A percentile compares a stretch with the other conserved stretches of the same genome.
Conservation (phyloP, 2,888 invertebrate genomes). For the Eristalis arbustorum region DNA sequence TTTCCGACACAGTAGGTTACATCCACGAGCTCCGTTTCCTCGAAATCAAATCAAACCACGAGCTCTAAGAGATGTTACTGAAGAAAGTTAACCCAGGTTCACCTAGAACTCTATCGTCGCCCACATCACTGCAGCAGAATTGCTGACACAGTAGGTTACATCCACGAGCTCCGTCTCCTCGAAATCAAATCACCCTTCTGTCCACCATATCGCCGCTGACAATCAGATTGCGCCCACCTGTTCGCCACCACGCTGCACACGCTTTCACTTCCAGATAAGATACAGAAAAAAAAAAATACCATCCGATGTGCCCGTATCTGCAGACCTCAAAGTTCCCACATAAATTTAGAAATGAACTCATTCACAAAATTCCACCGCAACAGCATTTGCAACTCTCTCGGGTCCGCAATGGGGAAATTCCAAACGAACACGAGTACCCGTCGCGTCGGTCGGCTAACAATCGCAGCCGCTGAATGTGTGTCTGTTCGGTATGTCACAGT, state of each 20-base stretch:
- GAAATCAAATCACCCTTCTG: background rate
- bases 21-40: too few relatives aligned
- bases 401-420: background rate
- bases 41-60: background rate
- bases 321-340: background rate
- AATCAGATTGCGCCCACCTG: background rate
- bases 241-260: background rate
- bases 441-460: background rate
- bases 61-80: too few relatives aligned
- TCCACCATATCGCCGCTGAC: background rate
- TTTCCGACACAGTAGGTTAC: too few relatives aligned
- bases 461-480: background rate
- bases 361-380: background rate
- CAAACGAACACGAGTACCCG: background rate
- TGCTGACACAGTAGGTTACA: too few relatives aligned
- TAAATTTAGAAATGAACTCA: background rate
- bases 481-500: background rate
- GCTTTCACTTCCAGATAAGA: background rate
- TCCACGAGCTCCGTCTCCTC: too few relatives aligned
- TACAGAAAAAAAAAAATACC: background rate
- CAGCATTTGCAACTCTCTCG: background rate
- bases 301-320: background rate
- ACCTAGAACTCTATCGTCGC: too few relatives aligned
- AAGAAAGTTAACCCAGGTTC: too few relatives aligned
- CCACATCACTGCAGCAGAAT: too few relatives aligned